Base-by-base conservation (phyloP, 1,140 invertebrate species). In the Calephelis virginiensis region DNA sequence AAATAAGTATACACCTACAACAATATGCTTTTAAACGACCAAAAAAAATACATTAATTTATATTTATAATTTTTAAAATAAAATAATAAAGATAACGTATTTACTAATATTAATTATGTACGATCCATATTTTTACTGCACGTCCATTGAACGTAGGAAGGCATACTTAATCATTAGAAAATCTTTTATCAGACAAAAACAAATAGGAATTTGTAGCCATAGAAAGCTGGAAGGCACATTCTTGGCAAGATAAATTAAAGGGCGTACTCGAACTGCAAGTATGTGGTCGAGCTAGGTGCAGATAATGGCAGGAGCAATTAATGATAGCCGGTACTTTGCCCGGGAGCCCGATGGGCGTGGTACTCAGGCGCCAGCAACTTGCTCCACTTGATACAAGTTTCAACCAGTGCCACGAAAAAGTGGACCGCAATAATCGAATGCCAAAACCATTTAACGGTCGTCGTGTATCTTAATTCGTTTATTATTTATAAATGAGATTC, bases 251-350 rank as follows among this genome's bases (percentile, higher is more conserved):
- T 74, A 74, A 74, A 74, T 74, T 67, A 68, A 72, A 72, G 73
- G 75, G 75, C 75, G 75, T 72, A 66, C 62, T 69, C 50, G 69
- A 63, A 62, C 47, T 66, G 63, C 76, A 77, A 78, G 75, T 69
- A 76, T 77, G 74, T 75, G 67, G 76, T 73, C 73, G 64, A 66
- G 71, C 78, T 77, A 80, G 77, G 72, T 74, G 72, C 73, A 79
- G 81, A 81, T 83, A 80, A 80, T 77, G 75, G 75, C 70, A 69
- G 63, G 67, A 77, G 80, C 84, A 83, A 85, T 85, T 85, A 85
- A 81, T 82, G 75, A 78, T 78, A 73, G 75, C 63, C 68, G 74
- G 73, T 72, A 68, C 64, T 64, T 60, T 53, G 73, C 75, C 71
- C 76, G 72, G 76, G 72, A 76, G 74, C 73, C 69, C 65, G 53